These are phyloP conservation scores for Gavia stellata DNA, from an alignment of 2,113 vertebrate species.

Conservation along the genomic window DNA sequence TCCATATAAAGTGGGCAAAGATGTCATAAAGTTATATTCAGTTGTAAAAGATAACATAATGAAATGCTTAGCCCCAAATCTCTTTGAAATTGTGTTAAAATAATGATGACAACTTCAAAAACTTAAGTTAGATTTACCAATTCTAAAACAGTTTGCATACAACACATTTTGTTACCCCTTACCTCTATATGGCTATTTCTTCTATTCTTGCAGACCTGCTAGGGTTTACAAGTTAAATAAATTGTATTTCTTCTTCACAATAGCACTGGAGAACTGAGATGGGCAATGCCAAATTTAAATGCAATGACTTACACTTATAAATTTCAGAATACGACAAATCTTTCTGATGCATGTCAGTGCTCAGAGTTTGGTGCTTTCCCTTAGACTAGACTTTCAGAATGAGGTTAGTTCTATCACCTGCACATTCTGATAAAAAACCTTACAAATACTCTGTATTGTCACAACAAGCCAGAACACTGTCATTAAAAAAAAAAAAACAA, in stretches of 20 bases:
- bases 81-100: background rate
- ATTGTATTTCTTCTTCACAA: background rate
- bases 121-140: background rate
- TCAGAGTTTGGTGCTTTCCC: background rate
- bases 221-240: background rate
- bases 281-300: background rate
- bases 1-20: background rate
- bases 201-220: background rate
- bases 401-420: background rate
- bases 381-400: background rate
- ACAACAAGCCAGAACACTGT: background rate
- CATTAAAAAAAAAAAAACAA: background rate
- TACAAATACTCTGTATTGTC: background rate
- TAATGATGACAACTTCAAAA: background rate
- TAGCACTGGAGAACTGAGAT: background rate
- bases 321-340: background rate
- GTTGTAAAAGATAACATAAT: background rate
- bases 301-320: background rate
- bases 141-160: background rate
- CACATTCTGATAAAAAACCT: background rate
- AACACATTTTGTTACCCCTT: background rate
- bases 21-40: background rate
- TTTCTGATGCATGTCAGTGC: background rate
- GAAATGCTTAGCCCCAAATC: background rate
- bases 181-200: background rate